These are phyloP conservation scores for Paramormyrops kingsleyae DNA, from an alignment of 2,113 vertebrate species.

Conservation along the genomic window DNA sequence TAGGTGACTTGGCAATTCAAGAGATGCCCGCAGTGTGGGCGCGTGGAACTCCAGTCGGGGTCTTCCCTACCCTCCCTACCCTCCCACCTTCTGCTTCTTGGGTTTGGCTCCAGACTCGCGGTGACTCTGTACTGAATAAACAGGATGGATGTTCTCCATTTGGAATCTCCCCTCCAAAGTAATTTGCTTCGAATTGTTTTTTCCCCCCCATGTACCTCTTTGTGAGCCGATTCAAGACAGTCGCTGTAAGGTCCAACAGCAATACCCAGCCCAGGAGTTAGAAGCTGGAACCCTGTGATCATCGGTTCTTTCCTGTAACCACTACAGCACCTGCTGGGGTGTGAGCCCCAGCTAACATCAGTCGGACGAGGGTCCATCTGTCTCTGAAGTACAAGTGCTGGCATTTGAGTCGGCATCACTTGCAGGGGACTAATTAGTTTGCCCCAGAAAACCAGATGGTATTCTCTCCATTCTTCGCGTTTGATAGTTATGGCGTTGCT, in stretches of 20 bases:
- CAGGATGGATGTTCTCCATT: neutral
- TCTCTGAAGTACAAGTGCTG: neutral
- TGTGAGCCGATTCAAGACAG: neutral
- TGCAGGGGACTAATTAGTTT: slow-evolving; percentile 14
- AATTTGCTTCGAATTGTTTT: neutral
- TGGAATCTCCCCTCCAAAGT: neutral
- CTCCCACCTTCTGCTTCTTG: neutral
- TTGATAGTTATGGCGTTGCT: neutral
- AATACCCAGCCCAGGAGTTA: neutral
- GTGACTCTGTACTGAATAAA: neutral
- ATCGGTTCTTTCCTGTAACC: neutral
- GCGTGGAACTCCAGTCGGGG: neutral
- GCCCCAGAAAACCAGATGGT: slow-evolving; percentile 20
- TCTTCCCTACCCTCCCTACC: neutral
- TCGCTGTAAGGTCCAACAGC: neutral
- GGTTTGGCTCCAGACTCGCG: neutral
- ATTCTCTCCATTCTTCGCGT: neutral
- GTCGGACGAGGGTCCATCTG: neutral
- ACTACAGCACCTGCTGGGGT: neutral
- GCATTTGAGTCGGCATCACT: neutral
- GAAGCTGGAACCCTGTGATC: neutral
- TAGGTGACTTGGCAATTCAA: neutral
- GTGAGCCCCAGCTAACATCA: neutral
- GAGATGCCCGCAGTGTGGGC: neutral
- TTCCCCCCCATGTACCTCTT: neutral